phyloP scores from a whole-genome alignment of 1,140 invertebrate species.

The Euura saliciscinereae region DNA sequence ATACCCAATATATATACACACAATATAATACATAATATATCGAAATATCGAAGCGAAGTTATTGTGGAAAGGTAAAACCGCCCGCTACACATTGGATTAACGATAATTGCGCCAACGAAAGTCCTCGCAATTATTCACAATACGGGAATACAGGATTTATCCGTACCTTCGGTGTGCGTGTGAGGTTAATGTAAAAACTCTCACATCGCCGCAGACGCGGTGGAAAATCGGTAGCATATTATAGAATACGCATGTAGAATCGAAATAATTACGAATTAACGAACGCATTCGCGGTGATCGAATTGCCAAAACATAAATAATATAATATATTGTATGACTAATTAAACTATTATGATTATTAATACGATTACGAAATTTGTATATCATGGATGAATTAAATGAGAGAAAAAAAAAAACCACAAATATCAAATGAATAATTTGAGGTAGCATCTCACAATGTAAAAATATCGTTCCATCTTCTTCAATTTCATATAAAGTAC shows the following conservation, averaged over 20 bases:
- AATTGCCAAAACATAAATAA: slow-evolving; percentile 41
- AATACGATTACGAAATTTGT: slow-evolving; percentile 53
- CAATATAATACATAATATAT: background rate
- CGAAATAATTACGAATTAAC: slow-evolving; percentile 5
- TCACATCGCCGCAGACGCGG: background rate
- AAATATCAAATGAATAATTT: too few species aligned
- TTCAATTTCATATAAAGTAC: too few species aligned
- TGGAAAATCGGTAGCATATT: background rate
- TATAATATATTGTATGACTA: slow-evolving; percentile 51
- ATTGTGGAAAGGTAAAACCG: too few species aligned
- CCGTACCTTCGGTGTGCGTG: too few species aligned
- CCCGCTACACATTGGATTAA: too few species aligned
- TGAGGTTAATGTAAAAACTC: background rate
- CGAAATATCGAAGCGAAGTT: too few species aligned
- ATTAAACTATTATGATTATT: slow-evolving; percentile 46
- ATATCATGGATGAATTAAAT: slow-evolving; percentile 57
- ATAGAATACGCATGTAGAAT: background rate
- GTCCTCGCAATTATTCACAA: too few species aligned
- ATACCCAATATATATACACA: background rate
- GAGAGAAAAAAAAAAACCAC: slow-evolving; percentile 32
- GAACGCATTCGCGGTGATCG: slow-evolving; percentile 22
- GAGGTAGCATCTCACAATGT: too few species aligned
- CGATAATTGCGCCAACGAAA: too few species aligned
- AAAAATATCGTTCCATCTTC: too few species aligned
- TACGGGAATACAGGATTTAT: too few species aligned